Evolutionary conservation across 2,797 vertebrate species (phyloP), one percentile per base, ranked within the genome.

Genomic region (Macroramphosus scolopax): DNA sequence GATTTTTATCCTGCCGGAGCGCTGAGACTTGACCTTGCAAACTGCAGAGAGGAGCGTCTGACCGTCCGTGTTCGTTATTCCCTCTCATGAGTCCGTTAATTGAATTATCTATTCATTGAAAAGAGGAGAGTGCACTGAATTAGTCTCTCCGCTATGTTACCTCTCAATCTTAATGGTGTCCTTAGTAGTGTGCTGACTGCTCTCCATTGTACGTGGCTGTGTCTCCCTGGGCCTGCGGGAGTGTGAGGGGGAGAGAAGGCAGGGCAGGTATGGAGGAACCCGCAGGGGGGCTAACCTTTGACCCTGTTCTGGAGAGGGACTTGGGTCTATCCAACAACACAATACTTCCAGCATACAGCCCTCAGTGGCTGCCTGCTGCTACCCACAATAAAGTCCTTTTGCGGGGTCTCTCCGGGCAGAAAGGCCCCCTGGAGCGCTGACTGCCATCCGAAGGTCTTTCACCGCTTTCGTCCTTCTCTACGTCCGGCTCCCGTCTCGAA

Each of bases 321-420:
- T 33, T 26, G 37, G 84, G 72, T 78, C 80, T 77, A 68, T 82
- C 83, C 62, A 78, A 80, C 86, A 82, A 72, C 89, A 96, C 92
- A 95, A 95, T 95, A 87, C 89, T 83, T 49, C 77, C 80, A 82
- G 87, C 88, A 87, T 81, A 45, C 85, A 87, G 87, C 89, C 77
- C 68, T 85, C 73, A 52, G 77, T 81, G 84, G 89, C 92, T 92
- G 91, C 95, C 94, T 93, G 93, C 95, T 96, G 95, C 87, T 94
- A 75, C 7, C 85, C 85, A 96, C 92, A 96, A 96, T 90, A 82
- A 89, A 81, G 75, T 26, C 43, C 57, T 72, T 90, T 90, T 88
- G 88, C 36, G 26, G 78, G 78, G 90, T 87, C 83, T 77, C 89
- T 85, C 88, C 74, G 86, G 67, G 87, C 87, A 90, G 85, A 95